Percentiles rank a stretch among this genome's conserved stretches.
Conservation (phyloP, 2,797 vertebrate species). For the Sorex maritimensis region DNA sequence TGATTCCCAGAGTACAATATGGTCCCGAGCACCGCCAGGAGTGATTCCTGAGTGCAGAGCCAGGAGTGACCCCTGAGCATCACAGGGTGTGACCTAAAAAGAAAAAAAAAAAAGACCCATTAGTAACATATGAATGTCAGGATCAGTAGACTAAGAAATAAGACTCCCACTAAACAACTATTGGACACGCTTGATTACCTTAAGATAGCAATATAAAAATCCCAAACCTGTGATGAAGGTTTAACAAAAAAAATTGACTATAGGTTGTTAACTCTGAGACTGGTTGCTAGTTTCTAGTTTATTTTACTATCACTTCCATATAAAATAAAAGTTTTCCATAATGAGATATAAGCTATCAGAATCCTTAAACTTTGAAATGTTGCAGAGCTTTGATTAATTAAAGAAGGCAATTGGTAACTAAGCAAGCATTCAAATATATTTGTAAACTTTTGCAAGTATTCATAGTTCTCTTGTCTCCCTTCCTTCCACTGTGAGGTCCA, state of each 20-base stretch:
- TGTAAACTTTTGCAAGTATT: background rate
- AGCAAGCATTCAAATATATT: background rate
- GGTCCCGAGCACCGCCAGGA: no score
- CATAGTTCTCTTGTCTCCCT: background rate
- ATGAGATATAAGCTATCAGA: background rate
- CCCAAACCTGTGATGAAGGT: background rate
- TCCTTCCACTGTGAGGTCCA: background rate
- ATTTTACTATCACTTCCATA: background rate
- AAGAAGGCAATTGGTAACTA: background rate
- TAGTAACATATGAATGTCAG: background rate
- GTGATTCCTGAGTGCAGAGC: no score
- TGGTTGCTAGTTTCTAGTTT: background rate
- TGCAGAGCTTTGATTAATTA: background rate
- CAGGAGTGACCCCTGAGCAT: no score
- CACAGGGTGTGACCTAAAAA: no score
- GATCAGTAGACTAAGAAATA: background rate
- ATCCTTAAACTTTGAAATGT: background rate
- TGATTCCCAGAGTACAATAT: no score
- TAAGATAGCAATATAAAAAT: background rate
- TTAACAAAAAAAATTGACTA: background rate
- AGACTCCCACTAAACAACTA: background rate
- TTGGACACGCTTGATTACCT: background rate
- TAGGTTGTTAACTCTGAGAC: background rate
- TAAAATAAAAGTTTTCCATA: background rate
- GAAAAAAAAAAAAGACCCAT: no score